Evolutionary conservation across 2,888 invertebrate genomes (phyloP), one percentile per base, ranked within the genome.

Genomic region (Pyrrhosoma nymphula): DNA sequence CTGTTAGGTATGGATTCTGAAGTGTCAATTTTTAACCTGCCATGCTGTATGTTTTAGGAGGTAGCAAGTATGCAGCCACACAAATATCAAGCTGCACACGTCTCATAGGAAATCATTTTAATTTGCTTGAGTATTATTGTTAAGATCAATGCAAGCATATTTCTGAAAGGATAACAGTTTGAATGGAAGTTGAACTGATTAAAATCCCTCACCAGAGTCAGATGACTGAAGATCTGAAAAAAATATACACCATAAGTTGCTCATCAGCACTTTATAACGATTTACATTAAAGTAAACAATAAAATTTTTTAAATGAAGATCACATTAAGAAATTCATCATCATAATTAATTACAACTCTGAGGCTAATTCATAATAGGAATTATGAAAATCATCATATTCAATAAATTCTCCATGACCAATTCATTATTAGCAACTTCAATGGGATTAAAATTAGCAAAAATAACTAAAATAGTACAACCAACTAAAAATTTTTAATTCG

Each of bases 181-280:
- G 12, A 89, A 89, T 89, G 14, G 47, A 89, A 89, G 89, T 82
- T 95, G 95, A 95, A 82, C 95, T 95, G 95, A 95, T 95, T 95
- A 95, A 95, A 95, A 96, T 95, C 95, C 95, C 96, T 96, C 96
- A 96, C 96, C 96, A 96, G 96, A 95, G 96, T 96, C 95, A 96
- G 96, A 95, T 96, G 96, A 95, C 96, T 96, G 96, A 96, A 96
- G 96, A 96, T 96, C 96, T 96, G 96, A 95, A 96, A 96, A 95
- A 95, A 95, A 96, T 95, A 88, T 60, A 95, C 26, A 91, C n/a
- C 47, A 93, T 69, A 63, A 95, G 30, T 55, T 88, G 63, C 88
- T 88, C 89, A 69, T 88, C 47, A 95, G 88, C n/a, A 88, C 30
- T 47, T 89, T 55, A 26, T 23, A 63, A 75, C 95, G 91, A 88